A percentile compares a stretch with the other conserved stretches of the same genome.
These are phyloP conservation scores for Phalacrocorax pelagicus DNA, from an alignment of 2,113 vertebrate species.

Conservation along the genomic window DNA sequence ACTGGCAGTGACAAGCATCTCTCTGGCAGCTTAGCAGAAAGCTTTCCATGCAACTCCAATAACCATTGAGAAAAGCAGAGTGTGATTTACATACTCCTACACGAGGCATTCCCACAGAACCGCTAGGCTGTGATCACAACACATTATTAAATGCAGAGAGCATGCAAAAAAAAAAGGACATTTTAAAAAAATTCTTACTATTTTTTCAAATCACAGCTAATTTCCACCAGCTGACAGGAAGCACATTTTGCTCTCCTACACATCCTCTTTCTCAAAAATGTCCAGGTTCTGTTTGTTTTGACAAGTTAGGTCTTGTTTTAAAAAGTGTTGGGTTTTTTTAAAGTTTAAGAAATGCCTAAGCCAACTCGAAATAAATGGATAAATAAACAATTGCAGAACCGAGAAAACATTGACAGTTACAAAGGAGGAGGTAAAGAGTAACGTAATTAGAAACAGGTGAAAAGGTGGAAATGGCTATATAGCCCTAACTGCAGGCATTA, in stretches of 20 bases:
- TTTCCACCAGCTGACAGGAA: constrained; percentile 39
- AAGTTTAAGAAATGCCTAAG: neutral
- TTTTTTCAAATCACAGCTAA: constrained; percentile 40
- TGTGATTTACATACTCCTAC: constrained; percentile 22
- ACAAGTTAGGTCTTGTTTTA: neutral
- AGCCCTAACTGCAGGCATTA: neutral
- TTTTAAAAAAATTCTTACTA: neutral
- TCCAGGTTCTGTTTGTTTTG: neutral
- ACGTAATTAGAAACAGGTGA: neutral
- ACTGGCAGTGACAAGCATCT: neutral
- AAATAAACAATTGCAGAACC: neutral
- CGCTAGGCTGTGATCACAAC: constrained; percentile 19
- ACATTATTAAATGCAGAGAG: neutral
- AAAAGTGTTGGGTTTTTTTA: neutral
- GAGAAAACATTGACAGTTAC: neutral
- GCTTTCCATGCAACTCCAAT: neutral
- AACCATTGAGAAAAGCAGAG: neutral
- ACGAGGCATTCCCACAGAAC: neutral
- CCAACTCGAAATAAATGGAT: neutral
- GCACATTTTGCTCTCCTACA: neutral
- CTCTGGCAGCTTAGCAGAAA: neutral
- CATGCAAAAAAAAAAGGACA: neutral
- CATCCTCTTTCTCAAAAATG: neutral
- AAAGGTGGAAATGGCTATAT: neutral
- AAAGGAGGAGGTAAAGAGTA: neutral